Conservation (phyloP, 1,140 invertebrate species). For the Drosophila arawakana region DNA sequence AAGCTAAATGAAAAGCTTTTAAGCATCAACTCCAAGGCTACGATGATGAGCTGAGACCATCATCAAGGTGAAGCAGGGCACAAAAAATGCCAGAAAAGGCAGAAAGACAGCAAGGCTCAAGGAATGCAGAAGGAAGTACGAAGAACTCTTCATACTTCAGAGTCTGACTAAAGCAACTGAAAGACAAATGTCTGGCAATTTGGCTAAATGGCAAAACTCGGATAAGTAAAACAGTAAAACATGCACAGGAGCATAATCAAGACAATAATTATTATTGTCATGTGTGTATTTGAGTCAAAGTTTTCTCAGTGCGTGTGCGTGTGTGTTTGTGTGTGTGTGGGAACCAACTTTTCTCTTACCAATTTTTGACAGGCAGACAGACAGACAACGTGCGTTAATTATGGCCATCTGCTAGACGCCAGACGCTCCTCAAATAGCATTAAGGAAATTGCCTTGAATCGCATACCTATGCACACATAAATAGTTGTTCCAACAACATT, state of each 20-base stretch:
- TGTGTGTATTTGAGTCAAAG: conserved; percentile 72
- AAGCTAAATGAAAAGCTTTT: conserved; percentile 82
- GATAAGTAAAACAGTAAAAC: conserved; percentile 79
- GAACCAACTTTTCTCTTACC: conserved; percentile 12
- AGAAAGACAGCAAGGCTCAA: conserved; percentile 7
- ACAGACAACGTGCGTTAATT: conserved; percentile 78
- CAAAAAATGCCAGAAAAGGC: conserved; percentile 48
- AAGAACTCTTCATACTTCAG: neutral
- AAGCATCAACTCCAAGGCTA: conserved; percentile 46
- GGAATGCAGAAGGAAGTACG: conserved; percentile 1
- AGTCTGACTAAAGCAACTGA: conserved; percentile 20
- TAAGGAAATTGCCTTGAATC: conserved; percentile 76
- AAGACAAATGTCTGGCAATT: conserved; percentile 82
- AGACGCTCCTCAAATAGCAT: conserved; percentile 67
- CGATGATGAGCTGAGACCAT: conserved; percentile 30
- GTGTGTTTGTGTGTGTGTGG: neutral
- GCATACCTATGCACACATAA: conserved; percentile 67
- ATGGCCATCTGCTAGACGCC: conserved; percentile 71
- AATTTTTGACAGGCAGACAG: conserved; percentile 10
- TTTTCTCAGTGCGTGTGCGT: conserved; percentile 15
- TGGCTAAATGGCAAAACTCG: conserved; percentile 78
- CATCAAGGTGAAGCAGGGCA: conserved; percentile 54
- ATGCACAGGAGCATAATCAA: conserved; percentile 80
- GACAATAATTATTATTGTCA: conserved; percentile 83
- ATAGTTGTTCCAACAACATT: conserved; percentile 22